Evolutionary conservation across 2,797 vertebrate species (phyloP).

Genomic region (Perodicticus potto): DNA sequence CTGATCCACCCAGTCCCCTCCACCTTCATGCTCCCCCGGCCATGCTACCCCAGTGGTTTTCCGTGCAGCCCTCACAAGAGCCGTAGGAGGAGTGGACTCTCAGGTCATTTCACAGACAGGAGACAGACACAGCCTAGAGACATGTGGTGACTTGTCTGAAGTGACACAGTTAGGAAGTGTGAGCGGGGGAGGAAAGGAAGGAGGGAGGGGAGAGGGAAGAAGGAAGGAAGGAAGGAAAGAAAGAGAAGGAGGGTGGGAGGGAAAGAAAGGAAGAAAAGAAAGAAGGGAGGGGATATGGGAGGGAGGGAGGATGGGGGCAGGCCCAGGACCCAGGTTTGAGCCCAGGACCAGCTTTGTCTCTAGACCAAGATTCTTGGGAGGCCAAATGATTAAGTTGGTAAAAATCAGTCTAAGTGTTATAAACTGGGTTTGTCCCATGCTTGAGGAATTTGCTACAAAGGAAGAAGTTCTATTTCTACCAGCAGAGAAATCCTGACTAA

Average conservation of each 20-base stretch:
- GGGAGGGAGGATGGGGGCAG: too few species aligned
- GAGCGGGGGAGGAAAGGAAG: too few species aligned
- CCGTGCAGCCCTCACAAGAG: background rate
- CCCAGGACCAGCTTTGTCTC: background rate
- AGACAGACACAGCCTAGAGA: background rate
- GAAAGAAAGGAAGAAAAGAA: background rate
- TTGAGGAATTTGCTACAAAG: background rate
- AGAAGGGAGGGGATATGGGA: background rate
- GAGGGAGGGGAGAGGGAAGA: background rate
- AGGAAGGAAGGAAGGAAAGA: background rate
- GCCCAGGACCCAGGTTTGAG: too few species aligned
- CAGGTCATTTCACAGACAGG: background rate
- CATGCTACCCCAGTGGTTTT: background rate
- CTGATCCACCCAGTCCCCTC: background rate
- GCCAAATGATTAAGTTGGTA: background rate
- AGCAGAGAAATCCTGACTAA: constrained; percentile 46
- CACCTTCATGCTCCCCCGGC: background rate
- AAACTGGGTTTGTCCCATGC: background rate
- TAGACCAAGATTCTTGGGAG: background rate
- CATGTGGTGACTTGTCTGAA: background rate
- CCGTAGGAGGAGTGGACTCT: background rate
- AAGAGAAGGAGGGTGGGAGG: too few species aligned
- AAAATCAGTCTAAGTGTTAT: background rate
- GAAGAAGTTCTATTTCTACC: constrained; percentile 4
- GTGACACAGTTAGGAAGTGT: background rate